Percentiles rank a stretch among this genome's conserved stretches.
These are phyloP conservation scores for Babyrousa celebensis DNA, from an alignment of 2,797 vertebrate genomes.

Conservation along the genomic window DNA sequence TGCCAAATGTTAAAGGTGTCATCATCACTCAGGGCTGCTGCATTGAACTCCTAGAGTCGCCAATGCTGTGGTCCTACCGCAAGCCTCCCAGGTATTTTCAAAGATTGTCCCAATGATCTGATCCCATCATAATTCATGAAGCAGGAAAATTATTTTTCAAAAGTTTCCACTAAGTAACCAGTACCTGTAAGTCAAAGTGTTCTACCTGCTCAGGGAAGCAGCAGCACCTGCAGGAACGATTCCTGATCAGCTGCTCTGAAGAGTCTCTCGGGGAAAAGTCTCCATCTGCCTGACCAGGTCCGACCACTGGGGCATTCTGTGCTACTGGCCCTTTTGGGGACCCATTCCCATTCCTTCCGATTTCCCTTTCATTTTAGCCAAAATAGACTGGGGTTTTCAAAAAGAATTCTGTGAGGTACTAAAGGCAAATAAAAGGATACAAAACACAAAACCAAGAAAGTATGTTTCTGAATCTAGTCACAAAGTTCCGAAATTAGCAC, in stretches of 20 bases:
- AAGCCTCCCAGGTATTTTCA: slow-evolving; percentile 8
- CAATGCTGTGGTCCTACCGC: neutral
- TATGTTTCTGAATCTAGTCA: neutral
- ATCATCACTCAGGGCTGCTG: neutral
- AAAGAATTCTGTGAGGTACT: neutral
- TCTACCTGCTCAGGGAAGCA: neutral
- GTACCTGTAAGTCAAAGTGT: neutral
- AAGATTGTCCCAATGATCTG: neutral
- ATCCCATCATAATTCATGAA: slow-evolving; percentile 12
- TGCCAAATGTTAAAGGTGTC: neutral
- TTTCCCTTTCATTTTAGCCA: neutral
- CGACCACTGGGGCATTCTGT: neutral
- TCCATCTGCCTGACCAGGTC: neutral
- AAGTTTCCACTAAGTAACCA: neutral
- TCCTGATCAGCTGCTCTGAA: neutral
- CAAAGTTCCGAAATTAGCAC: slow-evolving; percentile 17
- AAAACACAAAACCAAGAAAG: neutral
- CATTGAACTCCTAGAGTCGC: neutral
- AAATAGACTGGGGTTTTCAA: neutral
- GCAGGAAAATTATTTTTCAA: neutral
- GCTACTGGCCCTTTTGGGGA: neutral
- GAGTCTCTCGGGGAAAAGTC: neutral
- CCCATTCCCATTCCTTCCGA: neutral
- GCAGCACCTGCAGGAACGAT: neutral
- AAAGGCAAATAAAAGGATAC: neutral